phyloP scores from a whole-genome alignment of 2,888 invertebrate genomes.

The Himalopsyche tibetana region DNA sequence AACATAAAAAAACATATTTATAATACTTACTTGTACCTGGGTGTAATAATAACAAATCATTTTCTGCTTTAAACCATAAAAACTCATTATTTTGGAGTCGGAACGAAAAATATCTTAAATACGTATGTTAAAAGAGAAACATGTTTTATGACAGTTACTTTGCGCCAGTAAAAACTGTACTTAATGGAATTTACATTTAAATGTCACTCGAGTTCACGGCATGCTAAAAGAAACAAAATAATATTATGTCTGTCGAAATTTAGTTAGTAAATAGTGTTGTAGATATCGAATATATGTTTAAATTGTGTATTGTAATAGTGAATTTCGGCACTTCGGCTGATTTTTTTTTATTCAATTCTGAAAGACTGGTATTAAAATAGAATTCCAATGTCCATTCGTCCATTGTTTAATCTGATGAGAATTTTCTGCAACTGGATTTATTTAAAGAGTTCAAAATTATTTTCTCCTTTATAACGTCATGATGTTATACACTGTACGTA shows the following conservation, averaged over 20 bases:
- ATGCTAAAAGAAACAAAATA: neutral
- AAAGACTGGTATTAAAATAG: no score
- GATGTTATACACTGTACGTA: no score
- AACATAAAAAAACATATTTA: constrained; percentile 22
- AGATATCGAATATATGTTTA: no score
- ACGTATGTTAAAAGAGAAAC: neutral
- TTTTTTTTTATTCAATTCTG: no score
- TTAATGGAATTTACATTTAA: neutral
- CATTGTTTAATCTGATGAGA: no score
- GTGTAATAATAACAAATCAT: constrained; percentile 40
- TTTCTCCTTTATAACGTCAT: no score
- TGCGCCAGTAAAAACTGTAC: neutral
- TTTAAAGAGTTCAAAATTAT: no score
- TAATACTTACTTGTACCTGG: constrained; percentile 13
- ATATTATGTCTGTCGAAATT: neutral
- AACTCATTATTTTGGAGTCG: neutral
- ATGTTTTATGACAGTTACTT: constrained; percentile 16
- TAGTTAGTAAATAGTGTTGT: neutral
- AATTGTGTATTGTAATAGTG: no score
- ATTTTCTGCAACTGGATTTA: no score
- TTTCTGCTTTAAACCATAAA: neutral
- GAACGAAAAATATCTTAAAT: neutral
- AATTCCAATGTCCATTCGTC: no score
- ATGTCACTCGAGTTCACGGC: neutral
- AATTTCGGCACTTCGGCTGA: no score